Percentiles rank a stretch among this genome's conserved stretches.
phyloP scores from a whole-genome alignment of 2,888 invertebrate species.

The Apocheima hispidaria region DNA sequence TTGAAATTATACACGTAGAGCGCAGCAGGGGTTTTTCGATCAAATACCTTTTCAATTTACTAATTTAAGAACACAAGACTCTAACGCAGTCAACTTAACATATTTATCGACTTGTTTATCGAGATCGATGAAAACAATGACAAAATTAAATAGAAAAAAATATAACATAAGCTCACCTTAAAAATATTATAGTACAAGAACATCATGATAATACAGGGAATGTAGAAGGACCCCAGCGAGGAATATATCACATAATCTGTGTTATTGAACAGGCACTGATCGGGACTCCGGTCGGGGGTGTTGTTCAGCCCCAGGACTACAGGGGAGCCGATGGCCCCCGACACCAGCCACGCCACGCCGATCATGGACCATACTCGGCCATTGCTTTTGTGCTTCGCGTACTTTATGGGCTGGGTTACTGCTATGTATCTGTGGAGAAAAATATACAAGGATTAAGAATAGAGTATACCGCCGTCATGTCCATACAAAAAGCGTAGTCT shows the following conservation, averaged over 20 bases:
- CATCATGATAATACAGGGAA: slow-evolving; percentile 99
- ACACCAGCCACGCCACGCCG: slow-evolving; percentile 97
- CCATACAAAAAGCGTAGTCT: too few species aligned
- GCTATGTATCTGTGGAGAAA: slow-evolving; percentile 96
- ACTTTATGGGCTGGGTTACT: slow-evolving; percentile 99
- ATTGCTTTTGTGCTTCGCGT: slow-evolving; percentile 99
- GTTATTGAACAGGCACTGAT: slow-evolving; percentile 98
- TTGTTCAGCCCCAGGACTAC: slow-evolving; percentile 98
- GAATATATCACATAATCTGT: slow-evolving; percentile 99
- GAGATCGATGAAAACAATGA: too few species aligned
- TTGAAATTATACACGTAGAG: too few species aligned
- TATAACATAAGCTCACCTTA: slow-evolving; percentile 90
- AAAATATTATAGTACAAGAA: slow-evolving; percentile 99
- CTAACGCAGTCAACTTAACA: too few species aligned
- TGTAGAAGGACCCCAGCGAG: slow-evolving; percentile 98
- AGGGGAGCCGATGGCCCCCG: slow-evolving; percentile 96
- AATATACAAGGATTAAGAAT: neutral
- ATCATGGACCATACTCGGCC: slow-evolving; percentile 97
- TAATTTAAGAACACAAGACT: too few species aligned
- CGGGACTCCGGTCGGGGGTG: slow-evolving; percentile 92
- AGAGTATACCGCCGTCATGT: too few species aligned
- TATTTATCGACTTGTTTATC: too few species aligned
- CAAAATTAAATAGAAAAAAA: too few species aligned
- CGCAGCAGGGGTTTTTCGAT: too few species aligned
- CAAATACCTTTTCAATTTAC: too few species aligned